Percentiles rank a stretch among this genome's conserved stretches.
phyloP scores from a whole-genome alignment of 2,888 invertebrate species.

The Amiota communis region DNA sequence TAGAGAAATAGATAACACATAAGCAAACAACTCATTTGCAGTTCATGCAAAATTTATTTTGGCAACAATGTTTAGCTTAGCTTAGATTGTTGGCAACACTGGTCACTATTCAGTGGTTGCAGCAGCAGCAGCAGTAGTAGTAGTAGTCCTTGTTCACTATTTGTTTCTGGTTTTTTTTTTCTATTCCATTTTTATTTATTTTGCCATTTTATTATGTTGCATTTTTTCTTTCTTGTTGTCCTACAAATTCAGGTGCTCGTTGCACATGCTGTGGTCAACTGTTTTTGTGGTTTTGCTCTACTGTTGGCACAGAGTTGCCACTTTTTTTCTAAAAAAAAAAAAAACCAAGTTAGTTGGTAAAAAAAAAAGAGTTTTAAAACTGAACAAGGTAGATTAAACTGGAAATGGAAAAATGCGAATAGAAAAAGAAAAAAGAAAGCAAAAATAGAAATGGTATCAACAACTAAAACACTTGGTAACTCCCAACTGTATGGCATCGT shows the following conservation, averaged over 20 bases:
- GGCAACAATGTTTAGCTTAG: neutral
- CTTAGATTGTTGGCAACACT: conserved; percentile 4
- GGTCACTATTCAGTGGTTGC: conserved; percentile 4
- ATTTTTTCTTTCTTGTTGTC: conserved; percentile 15
- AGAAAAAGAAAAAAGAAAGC: neutral
- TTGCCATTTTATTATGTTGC: neutral
- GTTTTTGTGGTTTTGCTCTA: conserved; percentile 47
- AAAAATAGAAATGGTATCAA: neutral
- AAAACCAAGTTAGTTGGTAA: neutral
- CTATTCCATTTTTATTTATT: neutral
- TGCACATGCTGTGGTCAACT: conserved; percentile 60
- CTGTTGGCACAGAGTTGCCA: conserved; percentile 66
- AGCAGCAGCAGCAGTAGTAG: too few relatives aligned
- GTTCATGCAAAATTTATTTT: conserved; percentile 20
- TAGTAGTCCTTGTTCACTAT: too few relatives aligned
- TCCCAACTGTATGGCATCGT: conserved; percentile 21
- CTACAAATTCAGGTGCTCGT: conserved; percentile 33
- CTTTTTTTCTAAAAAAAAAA: conserved; percentile 60
- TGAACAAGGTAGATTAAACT: neutral
- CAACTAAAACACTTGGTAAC: too few relatives aligned
- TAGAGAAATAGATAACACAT: too few relatives aligned
- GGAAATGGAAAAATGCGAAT: conserved; percentile 3
- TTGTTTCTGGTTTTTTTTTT: neutral
- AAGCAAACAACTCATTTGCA: neutral
- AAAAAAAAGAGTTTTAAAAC: neutral